phyloP scores from a whole-genome alignment of 2,888 invertebrate genomes.

The Sarcophaga rosellei region DNA sequence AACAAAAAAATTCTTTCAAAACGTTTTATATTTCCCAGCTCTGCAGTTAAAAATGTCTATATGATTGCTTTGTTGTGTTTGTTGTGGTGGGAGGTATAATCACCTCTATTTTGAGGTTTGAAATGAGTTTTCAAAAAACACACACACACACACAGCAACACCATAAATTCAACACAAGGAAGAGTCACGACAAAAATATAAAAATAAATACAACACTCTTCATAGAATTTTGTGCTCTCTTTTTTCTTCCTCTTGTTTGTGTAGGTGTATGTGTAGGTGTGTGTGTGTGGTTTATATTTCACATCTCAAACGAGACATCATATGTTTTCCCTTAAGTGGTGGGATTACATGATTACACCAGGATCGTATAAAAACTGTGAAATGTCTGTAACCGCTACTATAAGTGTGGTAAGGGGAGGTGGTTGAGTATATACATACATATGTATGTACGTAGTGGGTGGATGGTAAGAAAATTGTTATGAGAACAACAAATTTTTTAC shows the following conservation, averaged over 20 bases:
- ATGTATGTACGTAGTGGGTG: background rate
- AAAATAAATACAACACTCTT: background rate
- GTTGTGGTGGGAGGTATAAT: background rate
- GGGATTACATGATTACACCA: conserved; percentile 67
- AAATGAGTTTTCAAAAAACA: conserved; percentile 21
- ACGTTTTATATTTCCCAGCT: conserved; percentile 31
- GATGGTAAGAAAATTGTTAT: conserved; percentile 46
- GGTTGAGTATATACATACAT: background rate
- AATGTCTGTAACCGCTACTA: conserved; percentile 63
- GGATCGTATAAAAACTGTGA: conserved; percentile 54
- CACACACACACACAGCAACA: background rate
- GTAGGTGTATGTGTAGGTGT: background rate
- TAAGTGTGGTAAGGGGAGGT: conserved; percentile 33
- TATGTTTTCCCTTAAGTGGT: conserved; percentile 69
- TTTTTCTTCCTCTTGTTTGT: background rate
- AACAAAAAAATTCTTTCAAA: background rate
- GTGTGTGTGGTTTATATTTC: background rate
- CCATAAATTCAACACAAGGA: background rate
- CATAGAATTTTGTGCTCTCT: conserved; percentile 15
- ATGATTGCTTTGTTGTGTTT: background rate
- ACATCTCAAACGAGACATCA: conserved; percentile 60
- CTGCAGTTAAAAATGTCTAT: conserved; percentile 26
- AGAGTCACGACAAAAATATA: too few relatives aligned
- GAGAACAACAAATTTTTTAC: conserved; percentile 65
- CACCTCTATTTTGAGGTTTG: conserved; percentile 43